Conservation (phyloP, 2,113 vertebrate species). For the Onychorhynchus coronatus region DNA sequence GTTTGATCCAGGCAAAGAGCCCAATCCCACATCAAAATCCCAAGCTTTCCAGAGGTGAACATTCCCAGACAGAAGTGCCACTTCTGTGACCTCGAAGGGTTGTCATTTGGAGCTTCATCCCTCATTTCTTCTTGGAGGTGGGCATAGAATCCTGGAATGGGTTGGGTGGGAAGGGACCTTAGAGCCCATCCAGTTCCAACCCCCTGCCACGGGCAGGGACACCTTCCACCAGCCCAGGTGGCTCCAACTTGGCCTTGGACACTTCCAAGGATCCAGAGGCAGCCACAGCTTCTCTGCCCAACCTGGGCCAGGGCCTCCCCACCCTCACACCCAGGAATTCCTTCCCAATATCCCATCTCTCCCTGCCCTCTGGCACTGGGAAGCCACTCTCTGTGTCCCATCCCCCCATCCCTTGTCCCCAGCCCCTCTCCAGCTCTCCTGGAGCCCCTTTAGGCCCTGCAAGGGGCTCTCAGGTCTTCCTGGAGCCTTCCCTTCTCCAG, state of each 20-base stretch:
- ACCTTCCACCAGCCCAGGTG: fast-evolving
- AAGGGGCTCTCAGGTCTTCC: background rate
- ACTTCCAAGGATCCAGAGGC: background rate
- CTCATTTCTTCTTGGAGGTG: background rate
- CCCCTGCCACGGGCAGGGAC: background rate
- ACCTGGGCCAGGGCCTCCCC: background rate
- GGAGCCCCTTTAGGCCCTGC: background rate
- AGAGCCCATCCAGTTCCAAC: background rate
- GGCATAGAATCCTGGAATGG: background rate
- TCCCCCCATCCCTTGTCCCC: too few species aligned
- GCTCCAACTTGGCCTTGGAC: background rate
- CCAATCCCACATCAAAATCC: background rate
- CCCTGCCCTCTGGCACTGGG: too few species aligned
- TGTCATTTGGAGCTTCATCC: background rate
- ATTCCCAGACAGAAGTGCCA: background rate
- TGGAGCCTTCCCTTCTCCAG: background rate
- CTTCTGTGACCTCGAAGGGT: background rate
- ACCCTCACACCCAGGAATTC: background rate
- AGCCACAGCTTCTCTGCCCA: background rate
- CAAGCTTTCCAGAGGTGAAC: background rate
- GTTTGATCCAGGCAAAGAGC: background rate
- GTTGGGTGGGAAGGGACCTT: fast-evolving
- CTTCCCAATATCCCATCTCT: too few species aligned
- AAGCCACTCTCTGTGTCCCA: too few species aligned
- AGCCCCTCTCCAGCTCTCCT: background rate